Percentiles rank a stretch among this genome's conserved stretches.
Evolutionary conservation across 2,113 vertebrate genomes (phyloP).

Genomic region (Halichoerus grypus): DNA sequence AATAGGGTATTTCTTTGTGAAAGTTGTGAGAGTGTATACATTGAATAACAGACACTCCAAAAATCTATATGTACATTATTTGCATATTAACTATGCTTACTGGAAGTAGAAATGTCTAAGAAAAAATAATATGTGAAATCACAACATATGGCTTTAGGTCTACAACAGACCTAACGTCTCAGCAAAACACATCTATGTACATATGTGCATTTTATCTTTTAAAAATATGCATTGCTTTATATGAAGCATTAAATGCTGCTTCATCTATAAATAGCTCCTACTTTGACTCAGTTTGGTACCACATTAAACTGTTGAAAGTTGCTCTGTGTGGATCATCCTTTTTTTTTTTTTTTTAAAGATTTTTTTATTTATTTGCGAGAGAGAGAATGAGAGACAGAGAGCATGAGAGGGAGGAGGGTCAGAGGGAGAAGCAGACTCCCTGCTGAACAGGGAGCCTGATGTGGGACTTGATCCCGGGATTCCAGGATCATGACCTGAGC

Average conservation of each 20-base stretch:
- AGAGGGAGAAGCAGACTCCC: no score
- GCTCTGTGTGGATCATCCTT: not conserved
- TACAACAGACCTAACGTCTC: constrained; percentile 82
- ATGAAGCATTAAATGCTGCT: constrained; percentile 82
- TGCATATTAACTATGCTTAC: constrained; percentile 87
- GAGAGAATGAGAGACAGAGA: no score
- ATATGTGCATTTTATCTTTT: constrained; percentile 74
- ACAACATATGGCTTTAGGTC: constrained; percentile 81
- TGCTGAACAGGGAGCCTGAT: no score
- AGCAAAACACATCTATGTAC: constrained; percentile 82
- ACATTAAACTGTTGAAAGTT: constrained; percentile 70
- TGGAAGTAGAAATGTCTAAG: constrained; percentile 88
- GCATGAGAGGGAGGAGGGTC: no score
- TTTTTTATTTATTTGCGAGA: no score
- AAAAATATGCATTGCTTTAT: constrained; percentile 81
- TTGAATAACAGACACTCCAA: constrained; percentile 80
- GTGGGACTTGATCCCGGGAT: no score
- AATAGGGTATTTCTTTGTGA: constrained; percentile 85
- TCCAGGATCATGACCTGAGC: no score
- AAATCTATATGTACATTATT: constrained; percentile 89
- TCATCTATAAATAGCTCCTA: constrained; percentile 72
- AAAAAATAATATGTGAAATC: constrained; percentile 86
- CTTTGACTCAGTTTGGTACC: constrained; percentile 76
- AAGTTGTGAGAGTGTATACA: constrained; percentile 84
- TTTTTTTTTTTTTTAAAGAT: not conserved